Evolutionary conservation across 2,797 vertebrate genomes (phyloP).

Genomic region (Sebastes iracundus): DNA sequence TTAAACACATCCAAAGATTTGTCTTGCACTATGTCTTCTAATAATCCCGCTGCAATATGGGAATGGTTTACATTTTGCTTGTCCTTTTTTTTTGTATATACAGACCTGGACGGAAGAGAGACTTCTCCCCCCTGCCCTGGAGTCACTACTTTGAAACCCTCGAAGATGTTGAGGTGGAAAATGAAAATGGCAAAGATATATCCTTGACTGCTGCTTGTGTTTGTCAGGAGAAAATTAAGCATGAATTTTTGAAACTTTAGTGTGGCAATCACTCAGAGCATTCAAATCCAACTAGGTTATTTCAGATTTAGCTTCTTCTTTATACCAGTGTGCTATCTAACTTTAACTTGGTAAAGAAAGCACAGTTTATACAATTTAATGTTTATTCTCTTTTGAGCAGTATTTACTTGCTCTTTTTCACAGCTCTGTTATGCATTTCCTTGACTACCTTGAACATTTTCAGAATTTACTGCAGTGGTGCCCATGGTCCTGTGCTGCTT

Average conservation of each 20-base stretch:
- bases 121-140: conserved; percentile 94
- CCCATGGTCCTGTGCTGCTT: conserved; percentile 92
- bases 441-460: conserved; percentile 95
- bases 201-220: conserved; percentile 80
- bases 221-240: not conserved
- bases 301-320: not conserved
- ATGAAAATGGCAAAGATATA: conserved; percentile 96
- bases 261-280: not conserved
- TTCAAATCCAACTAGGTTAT: not conserved
- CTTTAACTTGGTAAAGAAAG: not conserved
- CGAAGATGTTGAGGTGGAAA: conserved; percentile 95
- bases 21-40: not conserved
- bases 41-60: not conserved
- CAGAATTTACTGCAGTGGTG: conserved; percentile 95
- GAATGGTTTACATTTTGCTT: not conserved
- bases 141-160: conserved; percentile 97
- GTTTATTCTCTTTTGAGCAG: not conserved
- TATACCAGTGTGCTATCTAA: not conserved
- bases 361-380: not conserved
- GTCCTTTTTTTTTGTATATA: not conserved
- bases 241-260: not conserved
- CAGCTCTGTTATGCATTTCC: conserved; percentile 51
- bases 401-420: not conserved
- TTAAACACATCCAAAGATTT: not conserved
- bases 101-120: conserved; percentile 94